Evolutionary conservation across 23 tunicate species (phyloP).

Genomic region (Trididemnum clinides): DNA sequence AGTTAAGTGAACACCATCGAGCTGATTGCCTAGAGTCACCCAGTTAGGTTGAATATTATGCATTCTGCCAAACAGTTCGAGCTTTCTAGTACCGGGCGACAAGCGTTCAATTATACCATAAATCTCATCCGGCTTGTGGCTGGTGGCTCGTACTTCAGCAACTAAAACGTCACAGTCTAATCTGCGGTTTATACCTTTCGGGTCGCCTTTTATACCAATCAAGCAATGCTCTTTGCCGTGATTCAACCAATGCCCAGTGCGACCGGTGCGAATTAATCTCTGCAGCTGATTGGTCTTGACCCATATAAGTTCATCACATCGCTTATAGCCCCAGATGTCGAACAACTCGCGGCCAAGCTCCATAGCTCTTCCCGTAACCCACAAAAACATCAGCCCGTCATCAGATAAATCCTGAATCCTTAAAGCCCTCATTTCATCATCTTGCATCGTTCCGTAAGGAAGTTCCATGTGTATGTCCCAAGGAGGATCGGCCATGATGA

Average conservation of each 20-base stretch:
- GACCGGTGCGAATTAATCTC: constrained; percentile 93
- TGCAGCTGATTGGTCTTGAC: constrained; percentile 98
- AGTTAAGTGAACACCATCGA: constrained; percentile 93
- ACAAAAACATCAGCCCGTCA: constrained; percentile 93
- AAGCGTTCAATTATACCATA: constrained; percentile 97
- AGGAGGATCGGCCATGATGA: constrained; percentile 99
- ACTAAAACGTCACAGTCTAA: constrained; percentile 99
- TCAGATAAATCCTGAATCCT: constrained; percentile 97
- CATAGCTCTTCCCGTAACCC: constrained; percentile 99
- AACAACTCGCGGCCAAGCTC: constrained; percentile 92
- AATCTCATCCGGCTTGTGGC: constrained; percentile 99
- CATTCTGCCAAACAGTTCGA: constrained; percentile 96
- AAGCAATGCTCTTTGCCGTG: constrained; percentile 99
- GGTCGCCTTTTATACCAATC: constrained; percentile 98
- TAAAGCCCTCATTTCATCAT: constrained; percentile 87
- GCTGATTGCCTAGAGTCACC: constrained; percentile 99
- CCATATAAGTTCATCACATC: constrained; percentile 98
- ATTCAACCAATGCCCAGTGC: constrained; percentile 99
- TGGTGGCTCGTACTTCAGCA: constrained; percentile 96
- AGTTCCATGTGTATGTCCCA: constrained; percentile 99
- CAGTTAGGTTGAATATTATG: constrained; percentile 98
- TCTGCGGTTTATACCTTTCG: constrained; percentile 74
- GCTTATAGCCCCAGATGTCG: constrained; percentile 89
- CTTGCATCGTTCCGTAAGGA: constrained; percentile 99
- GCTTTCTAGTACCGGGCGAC: constrained; percentile 95